These are phyloP conservation scores for Leptothorax acervorum DNA, from an alignment of 2,888 invertebrate species.

Conservation along the genomic window DNA sequence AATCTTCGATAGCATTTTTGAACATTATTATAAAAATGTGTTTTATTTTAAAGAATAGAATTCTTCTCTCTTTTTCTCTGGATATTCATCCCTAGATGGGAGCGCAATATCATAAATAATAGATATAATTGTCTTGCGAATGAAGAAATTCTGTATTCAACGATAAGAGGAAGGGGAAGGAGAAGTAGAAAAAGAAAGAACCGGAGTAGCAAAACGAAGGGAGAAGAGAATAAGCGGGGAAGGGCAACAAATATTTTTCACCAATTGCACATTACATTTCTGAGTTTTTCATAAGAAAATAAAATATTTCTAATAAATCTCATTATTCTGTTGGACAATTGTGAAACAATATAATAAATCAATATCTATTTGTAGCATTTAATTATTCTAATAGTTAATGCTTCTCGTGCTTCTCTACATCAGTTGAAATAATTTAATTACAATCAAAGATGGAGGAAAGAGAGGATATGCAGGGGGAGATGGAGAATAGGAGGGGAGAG, in stretches of 20 bases:
- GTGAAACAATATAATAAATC: neutral
- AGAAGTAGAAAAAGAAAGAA: neutral
- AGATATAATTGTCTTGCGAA: neutral
- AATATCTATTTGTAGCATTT: neutral
- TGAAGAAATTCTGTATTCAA: constrained; percentile 11
- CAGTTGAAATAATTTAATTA: constrained; percentile 17
- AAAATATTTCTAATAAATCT: neutral
- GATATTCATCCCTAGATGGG: neutral
- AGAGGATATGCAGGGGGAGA: constrained; percentile 61
- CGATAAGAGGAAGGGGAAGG: neutral
- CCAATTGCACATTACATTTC: neutral
- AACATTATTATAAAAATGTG: neutral
- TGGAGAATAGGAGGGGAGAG: constrained; percentile 44
- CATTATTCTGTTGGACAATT: neutral
- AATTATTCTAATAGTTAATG: neutral
- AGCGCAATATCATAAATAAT: neutral
- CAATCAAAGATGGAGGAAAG: constrained; percentile 11
- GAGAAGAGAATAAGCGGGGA: neutral
- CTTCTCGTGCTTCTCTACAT: neutral
- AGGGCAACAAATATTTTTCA: neutral
- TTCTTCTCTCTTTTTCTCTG: neutral
- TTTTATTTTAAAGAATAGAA: neutral
- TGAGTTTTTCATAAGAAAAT: neutral
- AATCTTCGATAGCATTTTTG: neutral
- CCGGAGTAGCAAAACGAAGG: neutral